phyloP scores from a whole-genome alignment of 2,113 vertebrate species.

The Ibidorhyncha struthersii region DNA sequence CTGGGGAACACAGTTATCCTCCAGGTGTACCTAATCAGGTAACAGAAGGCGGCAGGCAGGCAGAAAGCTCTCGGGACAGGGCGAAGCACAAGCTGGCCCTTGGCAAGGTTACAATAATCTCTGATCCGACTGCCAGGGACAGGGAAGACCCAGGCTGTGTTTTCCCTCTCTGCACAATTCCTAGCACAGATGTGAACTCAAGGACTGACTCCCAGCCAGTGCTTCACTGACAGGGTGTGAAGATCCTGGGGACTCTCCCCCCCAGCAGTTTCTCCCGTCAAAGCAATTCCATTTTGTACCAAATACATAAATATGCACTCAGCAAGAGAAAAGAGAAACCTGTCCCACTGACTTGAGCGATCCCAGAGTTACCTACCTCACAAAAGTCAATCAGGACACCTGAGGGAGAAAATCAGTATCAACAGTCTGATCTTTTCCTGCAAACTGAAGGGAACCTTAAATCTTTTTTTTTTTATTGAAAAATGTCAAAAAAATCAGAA shows the following conservation, averaged over 20 bases:
- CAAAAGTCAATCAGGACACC: neutral
- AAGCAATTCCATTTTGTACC: neutral
- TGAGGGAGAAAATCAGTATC: neutral
- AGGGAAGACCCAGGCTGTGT: neutral
- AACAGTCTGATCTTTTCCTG: neutral
- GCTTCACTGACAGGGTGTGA: neutral
- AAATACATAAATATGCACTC: neutral
- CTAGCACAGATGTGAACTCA: neutral
- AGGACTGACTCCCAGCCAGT: neutral
- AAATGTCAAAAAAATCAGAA: neutral
- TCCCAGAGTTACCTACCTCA: neutral
- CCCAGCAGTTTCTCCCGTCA: neutral
- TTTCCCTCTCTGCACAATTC: neutral
- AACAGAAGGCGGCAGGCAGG: neutral
- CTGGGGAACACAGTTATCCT: neutral
- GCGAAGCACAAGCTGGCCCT: neutral
- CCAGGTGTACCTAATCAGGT: neutral
- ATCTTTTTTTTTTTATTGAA: neutral
- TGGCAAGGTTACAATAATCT: neutral
- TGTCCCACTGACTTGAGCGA: neutral
- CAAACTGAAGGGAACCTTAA: neutral
- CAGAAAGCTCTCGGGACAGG: neutral
- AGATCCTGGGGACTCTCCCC: neutral
- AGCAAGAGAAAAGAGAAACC: neutral
- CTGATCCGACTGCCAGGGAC: neutral